These are phyloP conservation scores for Apotomis capreana DNA, from an alignment of 2,888 invertebrate genomes.

Conservation along the genomic window DNA sequence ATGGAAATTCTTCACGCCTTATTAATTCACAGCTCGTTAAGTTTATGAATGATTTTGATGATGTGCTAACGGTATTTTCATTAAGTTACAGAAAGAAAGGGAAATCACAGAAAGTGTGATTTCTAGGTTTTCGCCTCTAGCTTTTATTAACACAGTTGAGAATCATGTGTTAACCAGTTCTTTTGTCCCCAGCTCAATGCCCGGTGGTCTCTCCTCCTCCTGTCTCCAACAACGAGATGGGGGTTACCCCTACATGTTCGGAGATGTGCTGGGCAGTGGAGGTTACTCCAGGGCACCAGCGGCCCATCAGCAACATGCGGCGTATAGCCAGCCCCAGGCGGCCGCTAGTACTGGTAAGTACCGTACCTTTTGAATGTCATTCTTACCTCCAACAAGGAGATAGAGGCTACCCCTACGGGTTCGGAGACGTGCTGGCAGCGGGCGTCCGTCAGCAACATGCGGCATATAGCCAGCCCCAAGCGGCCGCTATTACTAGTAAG, in stretches of 20 bases:
- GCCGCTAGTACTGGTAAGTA: slow-evolving; percentile 83
- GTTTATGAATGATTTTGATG: slow-evolving; percentile 21
- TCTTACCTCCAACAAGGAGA: slow-evolving; percentile 88
- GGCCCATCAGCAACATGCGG: slow-evolving; percentile 89
- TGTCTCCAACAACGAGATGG: slow-evolving; percentile 92
- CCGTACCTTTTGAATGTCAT: too few species aligned
- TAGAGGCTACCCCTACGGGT: slow-evolving; percentile 94
- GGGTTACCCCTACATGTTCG: slow-evolving; percentile 96
- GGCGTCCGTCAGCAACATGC: slow-evolving; percentile 90
- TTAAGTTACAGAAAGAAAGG: too few species aligned
- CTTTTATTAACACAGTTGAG: too few species aligned
- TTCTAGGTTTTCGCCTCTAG: too few species aligned
- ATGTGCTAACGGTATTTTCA: background rate
- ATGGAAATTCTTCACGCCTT: slow-evolving; percentile 46
- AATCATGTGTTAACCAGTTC: background rate
- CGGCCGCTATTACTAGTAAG: slow-evolving; percentile 84
- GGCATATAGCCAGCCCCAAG: slow-evolving; percentile 85
- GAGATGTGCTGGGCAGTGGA: slow-evolving; percentile 91
- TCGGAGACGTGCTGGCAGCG: slow-evolving; percentile 91
- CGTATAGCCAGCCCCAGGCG: slow-evolving; percentile 85
- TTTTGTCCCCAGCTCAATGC: slow-evolving; percentile 89
- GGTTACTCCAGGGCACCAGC: slow-evolving; percentile 88
- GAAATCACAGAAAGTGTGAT: too few species aligned
- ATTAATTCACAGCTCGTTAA: slow-evolving; percentile 10
- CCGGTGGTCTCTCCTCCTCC: slow-evolving; percentile 91